These are phyloP conservation scores for Zaprionus davidi DNA, from an alignment of 1,140 invertebrate species.

Conservation along the genomic window DNA sequence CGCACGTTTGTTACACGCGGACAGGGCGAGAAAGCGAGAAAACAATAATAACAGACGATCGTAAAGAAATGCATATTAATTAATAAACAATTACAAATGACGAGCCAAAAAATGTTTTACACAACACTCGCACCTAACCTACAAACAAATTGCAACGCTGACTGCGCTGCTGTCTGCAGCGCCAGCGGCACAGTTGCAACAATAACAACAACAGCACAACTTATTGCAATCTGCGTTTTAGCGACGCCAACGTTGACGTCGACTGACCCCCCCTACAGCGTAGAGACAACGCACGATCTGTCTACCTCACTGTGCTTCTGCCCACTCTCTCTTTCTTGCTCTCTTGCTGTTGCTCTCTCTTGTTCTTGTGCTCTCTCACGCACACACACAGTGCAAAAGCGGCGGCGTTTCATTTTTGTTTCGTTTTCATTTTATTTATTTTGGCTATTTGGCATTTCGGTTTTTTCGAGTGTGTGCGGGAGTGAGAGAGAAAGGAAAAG, in stretches of 20 bases:
- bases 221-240: conserved; percentile 64
- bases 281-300: conserved; percentile 49
- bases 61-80: conserved; percentile 47
- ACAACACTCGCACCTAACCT: conserved; percentile 80
- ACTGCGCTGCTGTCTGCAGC: conserved; percentile 50
- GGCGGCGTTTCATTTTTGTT: conserved; percentile 48
- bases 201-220: conserved; percentile 23
- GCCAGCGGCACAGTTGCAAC: conserved; percentile 35
- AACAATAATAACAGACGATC: conserved; percentile 27
- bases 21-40: conserved; percentile 36
- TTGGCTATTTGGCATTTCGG: conserved; percentile 53
- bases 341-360: conserved; percentile 16
- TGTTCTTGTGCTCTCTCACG: conserved; percentile 2
- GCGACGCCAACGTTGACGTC: conserved; percentile 28
- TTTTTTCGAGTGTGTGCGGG: conserved; percentile 8
- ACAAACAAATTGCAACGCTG: conserved; percentile 51
- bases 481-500: neutral
- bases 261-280: conserved; percentile 46
- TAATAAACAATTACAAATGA: conserved; percentile 54
- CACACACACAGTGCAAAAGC: conserved; percentile 26
- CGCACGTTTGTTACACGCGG: conserved; percentile 76
- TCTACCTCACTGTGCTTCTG: conserved; percentile 22
- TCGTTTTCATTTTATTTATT: conserved; percentile 52
- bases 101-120: conserved; percentile 62
- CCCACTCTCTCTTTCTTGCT: conserved; percentile 26